Conservation (phyloP, 2,888 invertebrate species). For the Watsonalla binaria region DNA sequence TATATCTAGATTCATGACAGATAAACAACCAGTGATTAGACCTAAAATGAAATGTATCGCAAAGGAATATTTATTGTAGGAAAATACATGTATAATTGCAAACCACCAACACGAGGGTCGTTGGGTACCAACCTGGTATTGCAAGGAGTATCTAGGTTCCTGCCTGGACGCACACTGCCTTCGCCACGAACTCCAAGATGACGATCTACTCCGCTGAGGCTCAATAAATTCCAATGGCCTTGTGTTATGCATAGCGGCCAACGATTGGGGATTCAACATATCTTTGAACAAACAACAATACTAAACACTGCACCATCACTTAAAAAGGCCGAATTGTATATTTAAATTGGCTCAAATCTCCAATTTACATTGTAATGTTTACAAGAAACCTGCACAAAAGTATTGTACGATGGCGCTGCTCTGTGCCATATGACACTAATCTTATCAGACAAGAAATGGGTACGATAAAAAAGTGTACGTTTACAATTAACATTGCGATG, state of each 20-base stretch:
- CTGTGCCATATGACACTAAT: constrained; percentile 66
- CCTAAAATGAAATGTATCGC: no score
- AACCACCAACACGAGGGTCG: no score
- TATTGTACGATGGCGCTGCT: constrained; percentile 40
- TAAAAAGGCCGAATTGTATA: constrained; percentile 4
- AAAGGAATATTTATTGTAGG: no score
- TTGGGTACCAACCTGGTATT: constrained; percentile 46
- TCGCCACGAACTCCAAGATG: constrained; percentile 57
- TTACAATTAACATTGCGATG: constrained; percentile 61
- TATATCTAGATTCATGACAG: no score
- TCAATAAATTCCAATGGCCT: constrained; percentile 47
- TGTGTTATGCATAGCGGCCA: constrained; percentile 52
- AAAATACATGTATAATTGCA: no score
- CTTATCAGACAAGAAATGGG: constrained; percentile 64
- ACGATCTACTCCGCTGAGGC: constrained; percentile 51
- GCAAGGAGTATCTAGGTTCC: constrained; percentile 64
- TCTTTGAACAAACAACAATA: constrained; percentile 27
- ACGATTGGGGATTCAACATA: constrained; percentile 57
- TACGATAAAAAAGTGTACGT: constrained; percentile 63
- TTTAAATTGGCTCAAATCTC: constrained; percentile 27
- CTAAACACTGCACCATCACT: constrained; percentile 55
- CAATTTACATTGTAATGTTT: constrained; percentile 19
- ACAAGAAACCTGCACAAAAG: constrained; percentile 25
- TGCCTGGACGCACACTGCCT: constrained; percentile 45
- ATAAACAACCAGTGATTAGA: no score